Evolutionary conservation across 2,888 invertebrate species (phyloP).

Genomic region (Parthenolecanium corni): DNA sequence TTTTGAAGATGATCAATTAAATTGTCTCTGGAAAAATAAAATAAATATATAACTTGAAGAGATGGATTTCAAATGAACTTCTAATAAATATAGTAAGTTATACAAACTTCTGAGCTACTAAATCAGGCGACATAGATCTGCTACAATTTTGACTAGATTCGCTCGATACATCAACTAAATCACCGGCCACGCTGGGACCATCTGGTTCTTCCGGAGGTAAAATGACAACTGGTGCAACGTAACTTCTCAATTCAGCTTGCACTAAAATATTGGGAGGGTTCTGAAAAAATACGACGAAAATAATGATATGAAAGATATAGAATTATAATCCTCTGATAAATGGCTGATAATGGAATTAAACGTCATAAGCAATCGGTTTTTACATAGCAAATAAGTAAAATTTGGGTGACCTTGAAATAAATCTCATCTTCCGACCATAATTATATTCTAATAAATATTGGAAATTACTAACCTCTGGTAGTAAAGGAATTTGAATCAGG

Average conservation of each 20-base stretch:
- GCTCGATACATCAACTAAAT: slow-evolving; percentile 36
- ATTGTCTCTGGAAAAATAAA: slow-evolving; percentile 48
- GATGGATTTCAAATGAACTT: neutral
- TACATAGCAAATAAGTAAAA: slow-evolving; percentile 5
- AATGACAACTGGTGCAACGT: slow-evolving; percentile 85
- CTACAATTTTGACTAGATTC: slow-evolving; percentile 32
- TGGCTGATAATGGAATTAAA: slow-evolving; percentile 20
- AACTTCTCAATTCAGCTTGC: slow-evolving; percentile 82
- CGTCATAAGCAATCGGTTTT: neutral
- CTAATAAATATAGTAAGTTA: neutral
- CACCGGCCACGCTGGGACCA: slow-evolving; percentile 45
- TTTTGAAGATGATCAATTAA: slow-evolving; percentile 69
- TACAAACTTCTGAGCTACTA: slow-evolving; percentile 41
- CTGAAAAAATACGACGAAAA: slow-evolving; percentile 37
- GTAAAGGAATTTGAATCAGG: slow-evolving; percentile 78
- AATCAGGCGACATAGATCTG: slow-evolving; percentile 43
- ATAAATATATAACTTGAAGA: slow-evolving; percentile 7
- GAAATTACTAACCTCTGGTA: slow-evolving; percentile 59
- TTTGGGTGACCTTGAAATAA: neutral
- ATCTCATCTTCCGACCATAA: no score
- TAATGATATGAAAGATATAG: neutral
- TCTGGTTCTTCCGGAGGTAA: slow-evolving; percentile 56
- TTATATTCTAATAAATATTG: no score
- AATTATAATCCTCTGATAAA: slow-evolving; percentile 18
- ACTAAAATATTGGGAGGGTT: slow-evolving; percentile 90